Base-by-base conservation (phyloP, 2,888 invertebrate species). In the Druceiella hillmani region DNA sequence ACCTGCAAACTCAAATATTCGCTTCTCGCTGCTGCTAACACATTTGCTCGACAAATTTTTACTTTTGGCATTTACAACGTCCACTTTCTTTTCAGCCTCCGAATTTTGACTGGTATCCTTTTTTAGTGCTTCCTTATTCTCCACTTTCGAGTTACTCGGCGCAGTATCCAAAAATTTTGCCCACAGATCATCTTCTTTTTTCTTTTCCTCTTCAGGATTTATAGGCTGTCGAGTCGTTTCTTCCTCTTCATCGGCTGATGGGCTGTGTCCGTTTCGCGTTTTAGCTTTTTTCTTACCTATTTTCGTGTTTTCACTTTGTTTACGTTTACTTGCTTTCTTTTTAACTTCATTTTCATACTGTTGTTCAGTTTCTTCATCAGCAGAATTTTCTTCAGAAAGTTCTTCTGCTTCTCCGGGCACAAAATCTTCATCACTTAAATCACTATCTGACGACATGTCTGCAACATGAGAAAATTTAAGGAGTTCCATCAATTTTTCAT, bases 1-100 rank as follows among this genome's bases (percentile, higher is more conserved):
- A 5, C 91, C 92, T 25, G 91, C 92, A 76, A 91, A 92, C 55
- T 91, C 87, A 56, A 84, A 87, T 43, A 85, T 70, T 59, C 83
- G 74, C 11, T 74, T 81, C 36, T 83, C 72, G 55, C 75, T 78
- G 2, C 61, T 62, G 48, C 62, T 61, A n/a, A 54, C 55, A 31
- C n/a, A n/a, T n/a, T n/a, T n/a, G n/a, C n/a, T n/a, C n/a, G n/a
- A n/a, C n/a, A n/a, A n/a, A n/a, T 22, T 30, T 49, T 38, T 40
- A 41, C 49, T 40, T 40, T 46, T 38, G 39, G 32, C 13, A 17
- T 28, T 41, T 41, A 41, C 17, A 44, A 40, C 41, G 27, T 40
- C 43, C 40, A 40, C 44, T 37, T 42, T 24, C 30, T 46, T 40
- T 29, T 33, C 17, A 17, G n/a, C 26, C 14, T 26, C 14, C 30